A percentile compares a stretch with the other conserved stretches of the same genome.
These are phyloP conservation scores for Nephrotoma flavescens DNA, from an alignment of 2,888 invertebrate genomes.

Conservation along the genomic window DNA sequence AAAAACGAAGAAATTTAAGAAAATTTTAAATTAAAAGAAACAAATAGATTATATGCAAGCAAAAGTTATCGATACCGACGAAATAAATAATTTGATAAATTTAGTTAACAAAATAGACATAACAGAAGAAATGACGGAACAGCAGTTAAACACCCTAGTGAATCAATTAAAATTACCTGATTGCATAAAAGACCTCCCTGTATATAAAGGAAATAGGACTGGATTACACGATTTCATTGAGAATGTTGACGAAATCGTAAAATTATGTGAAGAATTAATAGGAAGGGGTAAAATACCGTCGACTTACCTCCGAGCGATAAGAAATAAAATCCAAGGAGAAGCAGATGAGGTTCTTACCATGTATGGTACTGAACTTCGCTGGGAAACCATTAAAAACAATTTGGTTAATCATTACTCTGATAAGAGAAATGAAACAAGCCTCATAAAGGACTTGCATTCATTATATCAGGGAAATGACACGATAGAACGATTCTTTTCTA, in stretches of 20 bases:
- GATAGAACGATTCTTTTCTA: neutral
- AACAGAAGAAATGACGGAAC: too few relatives aligned
- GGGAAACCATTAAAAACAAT: neutral
- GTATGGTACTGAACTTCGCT: neutral
- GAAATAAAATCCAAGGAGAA: neutral
- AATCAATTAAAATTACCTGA: neutral
- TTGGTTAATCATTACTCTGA: neutral
- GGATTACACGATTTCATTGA: neutral
- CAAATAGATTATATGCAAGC: too few relatives aligned
- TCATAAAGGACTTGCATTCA: too few relatives aligned
- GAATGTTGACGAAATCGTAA: neutral
- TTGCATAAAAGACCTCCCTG: neutral
- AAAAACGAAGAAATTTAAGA: too few relatives aligned
- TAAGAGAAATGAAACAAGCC: neutral
- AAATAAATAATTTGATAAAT: too few relatives aligned
- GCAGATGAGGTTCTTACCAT: neutral
- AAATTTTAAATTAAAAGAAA: too few relatives aligned
- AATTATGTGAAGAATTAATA: too few relatives aligned
- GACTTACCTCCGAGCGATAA: neutral
- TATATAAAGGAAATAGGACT: neutral
- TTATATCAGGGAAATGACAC: neutral
- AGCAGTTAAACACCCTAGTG: too few relatives aligned
- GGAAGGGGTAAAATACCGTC: too few relatives aligned
- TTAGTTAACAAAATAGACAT: too few relatives aligned
- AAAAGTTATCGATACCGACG: too few relatives aligned